A percentile compares a stretch with the other conserved stretches of the same genome.
These are phyloP conservation scores for Gopherus evgoodei DNA, from an alignment of 2,113 vertebrate species.

Conservation along the genomic window DNA sequence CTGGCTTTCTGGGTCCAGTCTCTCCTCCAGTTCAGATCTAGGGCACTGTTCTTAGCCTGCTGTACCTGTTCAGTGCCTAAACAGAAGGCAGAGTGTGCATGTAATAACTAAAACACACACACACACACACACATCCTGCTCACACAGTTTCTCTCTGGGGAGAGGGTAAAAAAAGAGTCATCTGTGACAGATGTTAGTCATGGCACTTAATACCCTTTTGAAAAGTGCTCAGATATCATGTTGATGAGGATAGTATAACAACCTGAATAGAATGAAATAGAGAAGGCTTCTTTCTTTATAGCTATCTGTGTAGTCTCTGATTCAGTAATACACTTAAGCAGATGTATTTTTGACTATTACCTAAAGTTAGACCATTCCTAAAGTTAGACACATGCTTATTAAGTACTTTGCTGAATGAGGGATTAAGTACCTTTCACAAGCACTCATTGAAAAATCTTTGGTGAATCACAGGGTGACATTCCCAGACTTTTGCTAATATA, in stretches of 20 bases:
- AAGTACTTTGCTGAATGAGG: not conserved
- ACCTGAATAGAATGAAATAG: not conserved
- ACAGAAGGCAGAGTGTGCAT: not conserved
- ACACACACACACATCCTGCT: not conserved
- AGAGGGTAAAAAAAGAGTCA: not conserved
- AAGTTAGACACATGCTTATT: accelerated
- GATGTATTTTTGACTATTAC: not conserved
- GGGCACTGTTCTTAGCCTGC: not conserved
- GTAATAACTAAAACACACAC: not conserved
- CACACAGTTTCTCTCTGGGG: not conserved
- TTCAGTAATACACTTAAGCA: not conserved
- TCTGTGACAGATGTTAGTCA: not conserved
- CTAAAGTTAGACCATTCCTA: not conserved
- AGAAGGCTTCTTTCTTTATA: not conserved
- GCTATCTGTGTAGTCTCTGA: not conserved
- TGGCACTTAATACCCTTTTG: not conserved
- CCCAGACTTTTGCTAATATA: not conserved
- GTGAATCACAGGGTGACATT: not conserved
- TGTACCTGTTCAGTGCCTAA: not conserved
- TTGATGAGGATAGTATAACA: not conserved
- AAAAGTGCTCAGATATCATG: not conserved
- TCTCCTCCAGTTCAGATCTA: not conserved
- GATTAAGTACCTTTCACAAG: not conserved
- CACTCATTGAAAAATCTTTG: not conserved
- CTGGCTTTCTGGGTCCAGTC: not conserved